Evolutionary conservation across 1,140 invertebrate genomes (phyloP).

Genomic region (Drosophila kurseongensis): DNA sequence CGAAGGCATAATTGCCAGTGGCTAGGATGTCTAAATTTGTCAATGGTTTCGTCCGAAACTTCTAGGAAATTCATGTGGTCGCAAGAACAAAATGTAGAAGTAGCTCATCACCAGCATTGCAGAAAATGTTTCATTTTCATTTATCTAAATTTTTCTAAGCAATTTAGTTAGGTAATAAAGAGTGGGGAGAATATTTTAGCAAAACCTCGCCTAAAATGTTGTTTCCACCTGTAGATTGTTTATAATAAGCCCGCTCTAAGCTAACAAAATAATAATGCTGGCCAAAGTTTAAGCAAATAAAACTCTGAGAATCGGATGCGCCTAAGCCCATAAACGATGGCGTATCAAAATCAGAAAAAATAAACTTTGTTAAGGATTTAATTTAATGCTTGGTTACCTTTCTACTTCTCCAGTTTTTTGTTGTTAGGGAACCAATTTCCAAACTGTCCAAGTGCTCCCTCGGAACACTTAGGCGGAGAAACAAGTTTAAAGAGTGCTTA

Average conservation of each 20-base stretch:
- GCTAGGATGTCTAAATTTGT: constrained; percentile 35
- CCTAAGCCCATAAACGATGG: constrained; percentile 32
- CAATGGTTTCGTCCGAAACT: constrained; percentile 17
- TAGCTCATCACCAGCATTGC: background rate
- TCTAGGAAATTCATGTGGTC: constrained; percentile 1
- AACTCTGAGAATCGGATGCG: constrained; percentile 19
- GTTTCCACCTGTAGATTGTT: constrained; percentile 27
- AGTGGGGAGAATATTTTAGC: constrained; percentile 2
- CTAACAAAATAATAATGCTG: constrained; percentile 64
- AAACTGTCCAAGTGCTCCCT: constrained; percentile 64
- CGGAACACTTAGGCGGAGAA: constrained; percentile 36
- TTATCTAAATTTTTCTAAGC: constrained; percentile 17
- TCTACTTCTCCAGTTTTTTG: constrained; percentile 25
- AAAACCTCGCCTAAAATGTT: constrained; percentile 26
- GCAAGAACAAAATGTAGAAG: background rate
- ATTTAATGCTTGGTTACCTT: constrained; percentile 81
- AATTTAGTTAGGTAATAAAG: constrained; percentile 1
- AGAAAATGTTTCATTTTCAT: constrained; percentile 24
- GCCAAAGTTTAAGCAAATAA: constrained; percentile 54
- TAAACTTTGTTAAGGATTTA: constrained; percentile 46
- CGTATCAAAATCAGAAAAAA: constrained; percentile 16
- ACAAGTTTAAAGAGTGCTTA: constrained; percentile 66
- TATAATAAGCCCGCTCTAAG: constrained; percentile 21
- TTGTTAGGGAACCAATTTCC: constrained; percentile 50
- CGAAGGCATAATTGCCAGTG: constrained; percentile 48